Evolutionary conservation across 1,140 invertebrate species (phyloP).

Genomic region (Drosophila bifasciata): DNA sequence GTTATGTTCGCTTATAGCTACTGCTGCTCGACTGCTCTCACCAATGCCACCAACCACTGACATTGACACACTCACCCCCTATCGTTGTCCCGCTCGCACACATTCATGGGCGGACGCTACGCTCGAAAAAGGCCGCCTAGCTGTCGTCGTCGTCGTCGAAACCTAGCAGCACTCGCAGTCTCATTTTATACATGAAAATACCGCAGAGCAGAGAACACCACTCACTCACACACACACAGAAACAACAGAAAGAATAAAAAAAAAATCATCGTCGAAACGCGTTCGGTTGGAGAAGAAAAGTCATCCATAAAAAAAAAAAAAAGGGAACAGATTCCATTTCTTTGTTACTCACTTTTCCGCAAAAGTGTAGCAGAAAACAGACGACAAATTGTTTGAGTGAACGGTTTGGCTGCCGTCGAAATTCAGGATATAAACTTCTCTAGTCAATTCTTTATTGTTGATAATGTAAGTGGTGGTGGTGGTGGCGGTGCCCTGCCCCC

Average conservation of each 20-base stretch:
- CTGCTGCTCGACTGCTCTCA: constrained; percentile 45
- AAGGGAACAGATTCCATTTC: constrained; percentile 20
- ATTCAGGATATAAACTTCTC: constrained; percentile 77
- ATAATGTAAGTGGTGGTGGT: constrained; percentile 71
- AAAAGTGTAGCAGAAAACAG: constrained; percentile 39
- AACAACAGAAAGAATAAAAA: constrained; percentile 44
- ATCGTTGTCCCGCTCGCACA: constrained; percentile 60
- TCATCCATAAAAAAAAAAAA: constrained; percentile 15
- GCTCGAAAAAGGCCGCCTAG: constrained; percentile 65
- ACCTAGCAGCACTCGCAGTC: constrained; percentile 31
- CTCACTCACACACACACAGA: constrained; percentile 33
- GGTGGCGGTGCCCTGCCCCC: too few species aligned
- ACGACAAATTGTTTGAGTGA: constrained; percentile 65
- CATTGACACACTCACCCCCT: constrained; percentile 57
- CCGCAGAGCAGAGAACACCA: constrained; percentile 56
- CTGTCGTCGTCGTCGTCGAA: constrained; percentile 45
- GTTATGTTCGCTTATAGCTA: constrained; percentile 38
- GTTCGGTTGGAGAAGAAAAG: constrained; percentile 27
- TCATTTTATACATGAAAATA: constrained; percentile 64
- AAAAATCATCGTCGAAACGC: constrained; percentile 42
- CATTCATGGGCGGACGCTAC: constrained; percentile 32
- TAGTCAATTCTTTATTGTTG: constrained; percentile 82
- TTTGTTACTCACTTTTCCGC: constrained; percentile 44
- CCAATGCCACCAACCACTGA: constrained; percentile 63
- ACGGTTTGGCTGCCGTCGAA: constrained; percentile 70